Percentiles rank a stretch among this genome's conserved stretches.
These are phyloP conservation scores for Mesocentrotus franciscanus DNA, from an alignment of 53 echinoderm and acorn worm species.

Conservation along the genomic window DNA sequence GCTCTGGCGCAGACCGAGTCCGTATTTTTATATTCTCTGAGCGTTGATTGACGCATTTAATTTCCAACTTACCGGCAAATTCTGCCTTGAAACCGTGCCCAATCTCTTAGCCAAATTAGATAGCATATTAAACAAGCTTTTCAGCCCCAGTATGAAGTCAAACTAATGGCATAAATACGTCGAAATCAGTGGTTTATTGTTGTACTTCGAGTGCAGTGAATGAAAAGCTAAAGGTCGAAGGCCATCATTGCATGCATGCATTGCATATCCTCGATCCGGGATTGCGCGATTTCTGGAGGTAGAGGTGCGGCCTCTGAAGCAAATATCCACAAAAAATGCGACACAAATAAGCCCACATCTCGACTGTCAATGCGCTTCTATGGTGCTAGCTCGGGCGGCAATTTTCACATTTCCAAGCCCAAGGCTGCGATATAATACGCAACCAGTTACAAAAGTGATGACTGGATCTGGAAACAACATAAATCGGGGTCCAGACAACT, in stretches of 20 bases:
- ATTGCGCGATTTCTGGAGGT: too few species aligned
- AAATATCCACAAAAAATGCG: not conserved
- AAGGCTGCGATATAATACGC: not conserved
- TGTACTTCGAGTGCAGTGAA: not conserved
- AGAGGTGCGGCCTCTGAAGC: not conserved
- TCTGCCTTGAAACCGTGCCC: constrained; percentile 10
- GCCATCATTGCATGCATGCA: too few species aligned
- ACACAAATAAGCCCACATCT: not conserved
- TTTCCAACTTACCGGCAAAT: constrained; percentile 43
- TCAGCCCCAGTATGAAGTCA: not conserved
- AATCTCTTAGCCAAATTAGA: constrained; percentile 9
- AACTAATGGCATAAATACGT: not conserved
- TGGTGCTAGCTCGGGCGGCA: not conserved
- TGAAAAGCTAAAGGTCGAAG: too few species aligned
- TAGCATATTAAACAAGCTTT: not conserved
- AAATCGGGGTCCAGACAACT: too few species aligned
- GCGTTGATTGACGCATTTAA: too few species aligned
- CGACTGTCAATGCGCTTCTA: not conserved
- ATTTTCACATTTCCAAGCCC: not conserved
- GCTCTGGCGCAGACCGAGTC: not conserved
- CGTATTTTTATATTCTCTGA: too few species aligned
- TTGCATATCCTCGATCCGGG: too few species aligned
- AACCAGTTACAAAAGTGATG: not conserved
- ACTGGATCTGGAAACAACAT: too few species aligned
- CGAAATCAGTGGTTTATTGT: not conserved